Evolutionary conservation across 2,797 vertebrate species (phyloP), one percentile per base, ranked within the genome.

Genomic region (Arctocebus calabarensis): DNA sequence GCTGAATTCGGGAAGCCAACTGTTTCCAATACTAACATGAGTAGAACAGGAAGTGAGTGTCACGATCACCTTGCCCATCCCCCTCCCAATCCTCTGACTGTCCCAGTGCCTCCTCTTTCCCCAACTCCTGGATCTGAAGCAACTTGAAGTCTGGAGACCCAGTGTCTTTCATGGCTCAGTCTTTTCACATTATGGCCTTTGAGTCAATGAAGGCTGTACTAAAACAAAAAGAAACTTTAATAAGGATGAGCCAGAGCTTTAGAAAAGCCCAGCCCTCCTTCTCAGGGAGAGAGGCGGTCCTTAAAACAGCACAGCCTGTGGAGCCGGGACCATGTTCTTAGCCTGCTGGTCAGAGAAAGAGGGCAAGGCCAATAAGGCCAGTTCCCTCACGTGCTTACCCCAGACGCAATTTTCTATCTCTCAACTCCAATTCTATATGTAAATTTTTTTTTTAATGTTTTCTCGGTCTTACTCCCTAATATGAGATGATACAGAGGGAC

Each of bases 1-100:
- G 95, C 97, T 96, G 81, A 96, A 97, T 97, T 91, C 95, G 86
- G 95, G 95, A 94, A 94, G 86, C 71, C 92, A 64, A 8, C 85
- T 96, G 71, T 40, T 94, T 96, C 96, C 95, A 96, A 66, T 45
- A 92, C 90, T 87, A 96, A 95, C 86, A 97, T 89, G 94, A 97
- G 88, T 57, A 74, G 79, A 68, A 85, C 37, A 92, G 94, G 96
- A 94, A 91, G 73, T 85, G 48, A 95, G 27, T 85, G 29, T 95
- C 96, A 71, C 82, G 88, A 87, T 92, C 68, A 40, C n/a, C 52
- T 32, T 25, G 94, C 61, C 94, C 84, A 23, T 74, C 82, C 71
- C 90, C 91, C 90, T 92, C 83, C 95, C 75, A 61, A 52, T 82
- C 84, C 43, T 88, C 66, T 45, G 29, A 90, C 66, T 55, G 37